Evolutionary conservation across 2,797 vertebrate species (phyloP).

Genomic region (Cynodonichthys magdalenae): DNA sequence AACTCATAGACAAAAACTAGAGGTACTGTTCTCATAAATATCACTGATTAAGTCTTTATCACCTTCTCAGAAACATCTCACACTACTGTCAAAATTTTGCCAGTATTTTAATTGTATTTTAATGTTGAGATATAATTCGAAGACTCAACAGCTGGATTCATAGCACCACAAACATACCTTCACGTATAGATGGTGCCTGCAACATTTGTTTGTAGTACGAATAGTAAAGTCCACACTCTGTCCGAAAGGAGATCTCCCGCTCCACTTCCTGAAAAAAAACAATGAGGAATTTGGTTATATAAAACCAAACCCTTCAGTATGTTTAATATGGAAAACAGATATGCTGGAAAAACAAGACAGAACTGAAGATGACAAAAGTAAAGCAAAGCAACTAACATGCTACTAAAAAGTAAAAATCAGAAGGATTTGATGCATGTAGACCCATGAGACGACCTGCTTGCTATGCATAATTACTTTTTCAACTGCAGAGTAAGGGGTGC

Average conservation of each 20-base stretch:
- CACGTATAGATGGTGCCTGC: constrained; percentile 87
- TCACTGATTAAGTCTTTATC: no score
- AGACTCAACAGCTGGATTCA: neutral
- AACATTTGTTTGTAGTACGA: constrained; percentile 99
- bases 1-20: no score
- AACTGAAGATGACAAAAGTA: constrained; percentile 34
- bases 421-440: constrained; percentile 29
- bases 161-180: constrained; percentile 79
- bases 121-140: neutral
- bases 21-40: no score
- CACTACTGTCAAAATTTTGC: no score
- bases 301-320: constrained; percentile 22
- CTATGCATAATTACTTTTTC: constrained; percentile 43
- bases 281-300: constrained; percentile 6
- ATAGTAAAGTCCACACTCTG: constrained; percentile 97
- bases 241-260: constrained; percentile 98
- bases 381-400: constrained; percentile 38
- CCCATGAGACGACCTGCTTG: constrained; percentile 42
- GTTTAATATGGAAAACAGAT: constrained; percentile 59
- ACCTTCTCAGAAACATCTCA: no score
- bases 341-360: constrained; percentile 53
- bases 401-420: constrained; percentile 40
- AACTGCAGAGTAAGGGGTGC: constrained; percentile 14
- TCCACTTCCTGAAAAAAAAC: constrained; percentile 91
- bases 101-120: no score